Base-by-base conservation (phyloP, 2,113 vertebrate species). In the Eira barbara region DNA sequence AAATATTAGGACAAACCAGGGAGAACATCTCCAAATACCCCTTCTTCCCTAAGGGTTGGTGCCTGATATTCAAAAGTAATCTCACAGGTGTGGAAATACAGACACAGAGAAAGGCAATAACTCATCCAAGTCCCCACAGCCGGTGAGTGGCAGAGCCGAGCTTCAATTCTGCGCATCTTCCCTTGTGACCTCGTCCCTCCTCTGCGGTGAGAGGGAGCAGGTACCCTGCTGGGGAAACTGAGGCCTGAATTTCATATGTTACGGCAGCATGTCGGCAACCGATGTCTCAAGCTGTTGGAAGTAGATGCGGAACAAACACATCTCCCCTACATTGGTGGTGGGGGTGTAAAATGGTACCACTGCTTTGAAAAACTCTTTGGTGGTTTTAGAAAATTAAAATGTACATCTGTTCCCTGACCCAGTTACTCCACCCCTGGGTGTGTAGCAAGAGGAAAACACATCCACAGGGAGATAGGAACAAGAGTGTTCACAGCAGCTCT, bases 281-380 rank as follows among this genome's bases (percentile, higher is more conserved):
- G 3, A 5, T 0, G 47, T 76, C 34, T 3, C n/a, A 7, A 36
- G n/a, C n/a, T 11, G 61, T 42, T 6, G 36, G 4, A 45, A 39
- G 15, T 10, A 6, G 81, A 2, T 10, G 8, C 7, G 61, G 27
- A 39, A 14, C 34, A 39, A 45, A 31, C 0, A 14, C 10, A 1
- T 2, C 34, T 27, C 73, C n/a, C 34, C 18, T 0, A 5, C 52
- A 1, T 23, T 0, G 21, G 6, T 0, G 34, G 71, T 13, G 47
- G n/a, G 18, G 18, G 42, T 12, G 57, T 18, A 29, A 74, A 67
- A 49, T 23, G 20, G 45, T 6, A 1, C 27, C 67, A 14, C 15
- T 27, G 7, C 52, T 86, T 71, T 1, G 52, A n/a, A 3, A 71
- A 92, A 27, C 57, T 87, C 67, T 74, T 23, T 29, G 76, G 82